Evolutionary conservation across 2,888 invertebrate species (phyloP).

Genomic region (Ophioninae sp.): DNA sequence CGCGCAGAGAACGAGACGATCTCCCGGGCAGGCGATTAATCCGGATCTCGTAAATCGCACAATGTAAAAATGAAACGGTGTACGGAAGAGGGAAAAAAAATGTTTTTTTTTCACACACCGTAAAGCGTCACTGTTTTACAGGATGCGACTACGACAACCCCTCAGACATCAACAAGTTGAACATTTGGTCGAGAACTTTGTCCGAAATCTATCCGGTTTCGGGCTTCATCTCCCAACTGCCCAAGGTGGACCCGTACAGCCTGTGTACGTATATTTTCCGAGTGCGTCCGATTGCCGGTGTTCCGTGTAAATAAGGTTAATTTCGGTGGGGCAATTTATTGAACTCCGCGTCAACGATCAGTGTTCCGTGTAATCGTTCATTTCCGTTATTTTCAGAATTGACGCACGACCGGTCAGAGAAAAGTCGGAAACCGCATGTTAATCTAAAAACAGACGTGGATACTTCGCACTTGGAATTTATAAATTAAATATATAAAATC

Average conservation of each 20-base stretch:
- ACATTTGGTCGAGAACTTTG: slow-evolving; percentile 83
- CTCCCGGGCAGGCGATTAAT: slow-evolving; percentile 20
- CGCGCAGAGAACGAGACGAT: slow-evolving; percentile 32
- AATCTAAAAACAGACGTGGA: no score
- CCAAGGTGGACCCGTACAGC: slow-evolving; percentile 76
- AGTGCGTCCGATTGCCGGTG: no score
- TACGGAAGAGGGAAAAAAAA: slow-evolving; percentile 14
- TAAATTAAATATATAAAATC: no score
- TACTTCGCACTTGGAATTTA: no score
- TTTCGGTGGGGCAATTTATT: no score
- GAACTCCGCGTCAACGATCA: no score
- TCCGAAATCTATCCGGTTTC: slow-evolving; percentile 82
- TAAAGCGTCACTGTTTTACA: slow-evolving; percentile 58
- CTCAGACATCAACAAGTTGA: slow-evolving; percentile 77
- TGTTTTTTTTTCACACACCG: slow-evolving; percentile 30
- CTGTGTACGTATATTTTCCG: slow-evolving; percentile 77
- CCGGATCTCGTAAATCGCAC: slow-evolving; percentile 30
- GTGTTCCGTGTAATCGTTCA: no score
- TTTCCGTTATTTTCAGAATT: no score
- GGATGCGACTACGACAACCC: slow-evolving; percentile 52
- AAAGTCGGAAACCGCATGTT: no score
- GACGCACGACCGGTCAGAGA: no score
- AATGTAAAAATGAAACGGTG: slow-evolving; percentile 16
- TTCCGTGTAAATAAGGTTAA: no score
- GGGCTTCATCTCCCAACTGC: slow-evolving; percentile 75